A percentile compares a stretch with the other conserved stretches of the same genome.
phyloP scores from a whole-genome alignment of 2,113 vertebrate species.

The Nyctibius bracteatus region DNA sequence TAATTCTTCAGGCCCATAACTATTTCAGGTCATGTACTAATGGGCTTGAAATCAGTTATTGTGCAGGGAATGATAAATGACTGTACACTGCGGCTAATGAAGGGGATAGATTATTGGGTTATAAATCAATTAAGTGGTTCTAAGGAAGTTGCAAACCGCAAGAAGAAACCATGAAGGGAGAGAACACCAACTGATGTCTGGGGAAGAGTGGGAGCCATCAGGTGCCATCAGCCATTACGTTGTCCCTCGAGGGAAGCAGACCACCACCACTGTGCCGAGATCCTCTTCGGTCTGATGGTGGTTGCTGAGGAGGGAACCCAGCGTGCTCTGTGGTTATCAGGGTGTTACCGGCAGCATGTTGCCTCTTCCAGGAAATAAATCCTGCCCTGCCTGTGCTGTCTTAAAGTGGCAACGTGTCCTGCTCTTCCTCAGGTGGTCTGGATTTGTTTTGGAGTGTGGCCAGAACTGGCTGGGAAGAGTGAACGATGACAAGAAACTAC shows the following conservation, averaged over 20 bases:
- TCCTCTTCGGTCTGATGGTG: not conserved
- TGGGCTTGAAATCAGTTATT: not conserved
- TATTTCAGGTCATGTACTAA: slow-evolving; percentile 36
- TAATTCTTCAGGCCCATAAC: not conserved
- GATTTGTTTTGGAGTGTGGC: not conserved
- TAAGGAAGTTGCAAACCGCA: slow-evolving; percentile 13
- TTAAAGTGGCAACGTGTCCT: not conserved
- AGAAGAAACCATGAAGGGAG: not conserved
- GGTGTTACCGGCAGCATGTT: not conserved
- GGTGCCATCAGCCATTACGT: not conserved
- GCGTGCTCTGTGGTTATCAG: not conserved
- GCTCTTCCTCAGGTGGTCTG: not conserved
- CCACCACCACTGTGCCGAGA: fast-evolving
- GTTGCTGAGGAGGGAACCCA: not conserved
- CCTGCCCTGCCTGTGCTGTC: not conserved
- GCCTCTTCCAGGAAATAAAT: not conserved
- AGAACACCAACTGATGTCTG: not conserved
- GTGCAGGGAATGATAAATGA: slow-evolving; percentile 34
- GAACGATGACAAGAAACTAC: not conserved
- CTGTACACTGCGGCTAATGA: not conserved
- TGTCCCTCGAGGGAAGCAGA: not conserved
- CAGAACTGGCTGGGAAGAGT: not conserved
- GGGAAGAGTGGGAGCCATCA: not conserved
- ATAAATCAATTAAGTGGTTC: slow-evolving; percentile 51
- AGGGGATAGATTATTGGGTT: slow-evolving; percentile 31